A percentile compares a stretch with the other conserved stretches of the same genome.
Conservation (phyloP, 1,140 invertebrate genomes). For the Subanguina moxae region DNA sequence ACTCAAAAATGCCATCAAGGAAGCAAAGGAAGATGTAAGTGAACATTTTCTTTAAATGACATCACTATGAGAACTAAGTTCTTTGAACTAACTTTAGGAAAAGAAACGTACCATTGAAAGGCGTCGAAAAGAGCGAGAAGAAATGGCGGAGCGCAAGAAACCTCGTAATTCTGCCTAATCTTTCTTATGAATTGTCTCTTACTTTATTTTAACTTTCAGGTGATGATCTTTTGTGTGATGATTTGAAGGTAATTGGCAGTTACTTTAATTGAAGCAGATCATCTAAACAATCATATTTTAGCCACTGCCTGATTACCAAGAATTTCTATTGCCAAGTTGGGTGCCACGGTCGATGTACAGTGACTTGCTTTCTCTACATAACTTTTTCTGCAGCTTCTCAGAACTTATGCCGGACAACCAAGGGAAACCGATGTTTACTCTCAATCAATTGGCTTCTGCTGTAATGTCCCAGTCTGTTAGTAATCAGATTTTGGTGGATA, state of each 20-base stretch:
- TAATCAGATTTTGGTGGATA: not conserved
- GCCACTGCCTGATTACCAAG: slow-evolving; percentile 25
- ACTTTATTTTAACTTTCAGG: no score
- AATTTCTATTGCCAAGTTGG: slow-evolving; percentile 24
- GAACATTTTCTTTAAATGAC: no score
- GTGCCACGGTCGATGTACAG: slow-evolving; percentile 17
- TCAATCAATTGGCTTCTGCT: slow-evolving; percentile 22
- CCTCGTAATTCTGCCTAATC: no score
- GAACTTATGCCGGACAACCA: slow-evolving; percentile 10
- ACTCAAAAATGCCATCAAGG: slow-evolving; percentile 17
- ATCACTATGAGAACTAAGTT: no score
- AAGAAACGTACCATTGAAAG: slow-evolving; percentile 16
- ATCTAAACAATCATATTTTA: slow-evolving; percentile 12
- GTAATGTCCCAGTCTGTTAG: not conserved
- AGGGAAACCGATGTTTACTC: slow-evolving; percentile 15
- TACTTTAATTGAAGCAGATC: not conserved
- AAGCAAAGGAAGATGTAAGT: slow-evolving; percentile 4
- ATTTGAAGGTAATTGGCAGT: slow-evolving; percentile 23
- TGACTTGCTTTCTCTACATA: slow-evolving; percentile 21
- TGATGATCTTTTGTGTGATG: slow-evolving; percentile 36
- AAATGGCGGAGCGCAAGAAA: slow-evolving; percentile 8
- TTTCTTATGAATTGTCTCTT: no score
- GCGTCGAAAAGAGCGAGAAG: slow-evolving; percentile 22
- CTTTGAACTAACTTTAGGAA: not conserved
- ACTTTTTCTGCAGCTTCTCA: slow-evolving; percentile 28